phyloP scores from a whole-genome alignment of 2,797 vertebrate species.

The Limnodromus scolopaceus region DNA sequence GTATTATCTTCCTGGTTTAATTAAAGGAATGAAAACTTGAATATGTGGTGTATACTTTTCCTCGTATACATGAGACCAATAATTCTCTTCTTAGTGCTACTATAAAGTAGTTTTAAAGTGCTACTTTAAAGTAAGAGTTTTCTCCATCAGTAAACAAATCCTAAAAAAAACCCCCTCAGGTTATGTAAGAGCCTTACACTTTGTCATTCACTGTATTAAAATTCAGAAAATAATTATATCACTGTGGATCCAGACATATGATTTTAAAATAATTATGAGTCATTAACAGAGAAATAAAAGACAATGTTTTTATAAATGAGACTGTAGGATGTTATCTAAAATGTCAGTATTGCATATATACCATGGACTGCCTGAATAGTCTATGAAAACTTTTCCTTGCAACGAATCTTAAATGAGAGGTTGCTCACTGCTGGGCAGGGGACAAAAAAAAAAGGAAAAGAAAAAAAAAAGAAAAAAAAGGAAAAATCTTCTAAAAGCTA shows the following conservation, averaged over 20 bases:
- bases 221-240: neutral
- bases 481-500: neutral
- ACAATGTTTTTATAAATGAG: neutral
- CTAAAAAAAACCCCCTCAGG: fast-evolving
- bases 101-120: neutral
- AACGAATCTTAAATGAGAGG: neutral
- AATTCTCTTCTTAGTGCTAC: neutral
- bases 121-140: neutral
- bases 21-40: neutral
- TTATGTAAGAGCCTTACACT: neutral
- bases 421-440: neutral
- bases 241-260: neutral
- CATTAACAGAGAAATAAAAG: neutral
- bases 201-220: neutral
- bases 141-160: neutral
- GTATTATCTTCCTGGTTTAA: neutral
- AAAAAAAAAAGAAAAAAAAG: fast-evolving
- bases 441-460: neutral
- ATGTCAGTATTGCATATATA: neutral
- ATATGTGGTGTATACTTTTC: neutral
- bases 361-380: neutral
- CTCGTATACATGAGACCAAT: neutral
- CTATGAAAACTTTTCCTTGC: neutral
- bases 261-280: neutral
- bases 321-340: neutral